Conservation (phyloP, 2,113 vertebrate genomes). For the Ancistrus triradiatus region DNA sequence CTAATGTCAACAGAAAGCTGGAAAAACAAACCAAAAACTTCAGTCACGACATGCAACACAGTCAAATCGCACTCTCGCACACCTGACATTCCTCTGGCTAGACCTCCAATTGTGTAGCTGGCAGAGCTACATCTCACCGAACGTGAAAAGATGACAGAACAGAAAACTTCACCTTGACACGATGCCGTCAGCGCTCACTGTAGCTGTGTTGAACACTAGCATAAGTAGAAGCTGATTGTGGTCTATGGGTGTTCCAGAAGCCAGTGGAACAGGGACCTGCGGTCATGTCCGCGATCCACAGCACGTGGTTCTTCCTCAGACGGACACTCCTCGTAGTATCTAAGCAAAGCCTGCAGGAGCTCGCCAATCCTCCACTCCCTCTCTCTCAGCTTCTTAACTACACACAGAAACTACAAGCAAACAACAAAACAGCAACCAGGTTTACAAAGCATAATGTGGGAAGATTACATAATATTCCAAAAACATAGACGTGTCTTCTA, state of each 20-base stretch:
- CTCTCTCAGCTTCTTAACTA: conserved; percentile 74
- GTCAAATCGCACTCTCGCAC: conserved; percentile 16
- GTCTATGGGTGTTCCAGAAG: conserved; percentile 81
- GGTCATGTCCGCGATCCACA: conserved; percentile 48
- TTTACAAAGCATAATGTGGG: background rate
- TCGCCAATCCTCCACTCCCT: conserved; percentile 83
- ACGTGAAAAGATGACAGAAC: conserved; percentile 33
- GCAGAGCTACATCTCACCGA: conserved; percentile 21
- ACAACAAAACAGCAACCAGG: conserved; percentile 8
- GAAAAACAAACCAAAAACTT: conserved; percentile 24
- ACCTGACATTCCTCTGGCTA: conserved; percentile 31
- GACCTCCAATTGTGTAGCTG: conserved; percentile 33
- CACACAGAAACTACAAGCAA: conserved; percentile 67
- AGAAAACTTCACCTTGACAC: conserved; percentile 10
- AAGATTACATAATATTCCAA: too few relatives aligned
- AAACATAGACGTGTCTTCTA: too few relatives aligned
- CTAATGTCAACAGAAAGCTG: conserved; percentile 31
- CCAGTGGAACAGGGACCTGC: conserved; percentile 80
- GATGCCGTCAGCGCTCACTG: conserved; percentile 14
- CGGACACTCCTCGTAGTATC: conserved; percentile 77
- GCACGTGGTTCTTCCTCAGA: conserved; percentile 47
- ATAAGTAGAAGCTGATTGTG: conserved; percentile 16
- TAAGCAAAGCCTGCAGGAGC: conserved; percentile 83
- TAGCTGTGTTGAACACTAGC: background rate
- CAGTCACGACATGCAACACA: conserved; percentile 44